Conservation (phyloP, 1,140 invertebrate species). For the Aphaenogaster ashmeadi region DNA sequence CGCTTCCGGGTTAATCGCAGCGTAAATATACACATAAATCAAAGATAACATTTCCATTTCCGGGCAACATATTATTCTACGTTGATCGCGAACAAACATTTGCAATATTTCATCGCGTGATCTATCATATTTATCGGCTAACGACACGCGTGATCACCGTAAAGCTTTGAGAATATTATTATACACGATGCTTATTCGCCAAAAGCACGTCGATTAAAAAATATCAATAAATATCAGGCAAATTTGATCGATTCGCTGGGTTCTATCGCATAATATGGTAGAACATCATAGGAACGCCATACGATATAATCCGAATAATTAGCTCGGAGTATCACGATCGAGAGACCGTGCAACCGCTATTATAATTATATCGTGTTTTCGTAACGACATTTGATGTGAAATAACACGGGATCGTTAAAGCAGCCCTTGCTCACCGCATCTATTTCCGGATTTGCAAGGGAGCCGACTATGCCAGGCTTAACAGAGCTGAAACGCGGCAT, state of each 20-base stretch:
- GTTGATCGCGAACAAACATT: slow-evolving; percentile 17
- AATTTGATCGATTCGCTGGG: slow-evolving; percentile 44
- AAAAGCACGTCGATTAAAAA: not conserved
- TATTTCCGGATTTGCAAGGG: slow-evolving; percentile 73
- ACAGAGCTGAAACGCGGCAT: slow-evolving; percentile 23
- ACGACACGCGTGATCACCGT: not conserved
- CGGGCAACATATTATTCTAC: slow-evolving; percentile 3
- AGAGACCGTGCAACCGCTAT: slow-evolving; percentile 42
- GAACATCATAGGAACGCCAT: slow-evolving; percentile 4
- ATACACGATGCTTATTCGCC: not conserved
- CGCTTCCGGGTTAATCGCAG: slow-evolving; percentile 36
- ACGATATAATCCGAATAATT: slow-evolving; percentile 60
- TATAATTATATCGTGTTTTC: slow-evolving; percentile 70
- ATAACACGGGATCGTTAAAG: slow-evolving; percentile 68
- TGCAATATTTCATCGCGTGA: slow-evolving; percentile 10
- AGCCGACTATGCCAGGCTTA: slow-evolving; percentile 47
- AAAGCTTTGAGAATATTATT: not conserved
- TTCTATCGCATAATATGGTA: slow-evolving; percentile 38
- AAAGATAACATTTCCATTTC: slow-evolving; percentile 42
- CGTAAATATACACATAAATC: slow-evolving; percentile 50
- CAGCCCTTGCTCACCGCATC: slow-evolving; percentile 32
- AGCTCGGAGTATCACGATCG: slow-evolving; percentile 16
- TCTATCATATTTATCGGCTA: slow-evolving; percentile 14
- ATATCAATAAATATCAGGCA: not conserved
- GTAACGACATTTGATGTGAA: slow-evolving; percentile 61